Percentiles rank a stretch among this genome's conserved stretches.
phyloP scores from a whole-genome alignment of 2,113 vertebrate genomes.

The Neoarius graeffei region DNA sequence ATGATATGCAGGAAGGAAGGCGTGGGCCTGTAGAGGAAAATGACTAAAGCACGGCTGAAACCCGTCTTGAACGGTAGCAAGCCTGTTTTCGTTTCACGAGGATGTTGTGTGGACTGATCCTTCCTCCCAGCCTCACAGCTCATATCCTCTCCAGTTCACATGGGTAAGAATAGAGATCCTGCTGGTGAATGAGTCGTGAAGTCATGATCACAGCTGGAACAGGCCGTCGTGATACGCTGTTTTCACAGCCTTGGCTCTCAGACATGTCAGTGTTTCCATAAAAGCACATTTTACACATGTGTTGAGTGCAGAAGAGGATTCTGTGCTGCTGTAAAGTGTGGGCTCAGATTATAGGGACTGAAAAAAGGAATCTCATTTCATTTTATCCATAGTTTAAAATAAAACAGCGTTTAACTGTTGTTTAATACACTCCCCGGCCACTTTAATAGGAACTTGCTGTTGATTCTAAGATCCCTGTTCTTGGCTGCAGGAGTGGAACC shows the following conservation, averaged over 20 bases:
- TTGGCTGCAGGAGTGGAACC: no score
- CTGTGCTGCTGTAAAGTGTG: background rate
- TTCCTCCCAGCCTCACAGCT: constrained; percentile 27
- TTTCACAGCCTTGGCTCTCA: background rate
- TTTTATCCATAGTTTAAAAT: background rate
- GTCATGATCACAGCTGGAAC: background rate
- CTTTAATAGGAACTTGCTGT: no score
- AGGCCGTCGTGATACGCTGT: background rate
- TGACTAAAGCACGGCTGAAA: background rate
- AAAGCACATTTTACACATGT: background rate
- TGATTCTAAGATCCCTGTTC: no score
- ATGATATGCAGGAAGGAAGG: constrained; percentile 16
- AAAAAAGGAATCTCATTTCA: background rate
- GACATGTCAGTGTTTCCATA: background rate
- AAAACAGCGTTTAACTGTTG: background rate
- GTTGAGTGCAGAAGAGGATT: background rate
- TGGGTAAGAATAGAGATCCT: constrained; percentile 1
- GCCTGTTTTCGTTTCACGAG: constrained; percentile 1
- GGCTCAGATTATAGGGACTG: no score
- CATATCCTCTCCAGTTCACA: constrained; percentile 27
- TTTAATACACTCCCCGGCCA: background rate
- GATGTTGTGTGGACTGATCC: constrained; percentile 35
- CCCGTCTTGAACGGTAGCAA: constrained; percentile 5
- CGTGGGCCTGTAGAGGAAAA: constrained; percentile 21
- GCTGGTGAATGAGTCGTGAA: background rate